phyloP scores from a whole-genome alignment of 2,888 invertebrate species.

The Drosophila anomelani region DNA sequence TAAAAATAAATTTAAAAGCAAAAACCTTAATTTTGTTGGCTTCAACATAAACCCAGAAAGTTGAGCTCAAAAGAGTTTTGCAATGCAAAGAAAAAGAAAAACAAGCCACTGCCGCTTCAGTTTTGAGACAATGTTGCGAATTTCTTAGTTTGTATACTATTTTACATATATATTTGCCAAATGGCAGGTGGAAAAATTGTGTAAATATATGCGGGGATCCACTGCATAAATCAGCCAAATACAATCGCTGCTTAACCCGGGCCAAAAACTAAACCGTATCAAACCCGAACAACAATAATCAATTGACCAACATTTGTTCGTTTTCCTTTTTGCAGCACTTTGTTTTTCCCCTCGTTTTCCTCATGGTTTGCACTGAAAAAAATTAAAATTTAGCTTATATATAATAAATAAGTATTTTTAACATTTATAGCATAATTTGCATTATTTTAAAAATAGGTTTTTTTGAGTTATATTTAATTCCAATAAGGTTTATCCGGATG shows the following conservation, averaged over 20 bases:
- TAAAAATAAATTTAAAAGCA: constrained; percentile 46
- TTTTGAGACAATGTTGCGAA: constrained; percentile 63
- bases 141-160: constrained; percentile 26
- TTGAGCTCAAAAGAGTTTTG: constrained; percentile 45
- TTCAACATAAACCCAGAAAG: constrained; percentile 52
- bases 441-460: too few relatives aligned
- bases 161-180: neutral
- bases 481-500: too few relatives aligned
- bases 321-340: constrained; percentile 44
- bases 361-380: neutral
- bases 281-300: constrained; percentile 45
- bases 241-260: constrained; percentile 14
- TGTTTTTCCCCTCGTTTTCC: constrained; percentile 38
- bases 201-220: neutral
- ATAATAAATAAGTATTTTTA: neutral
- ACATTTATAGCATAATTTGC: too few relatives aligned
- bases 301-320: constrained; percentile 51
- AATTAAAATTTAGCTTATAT: neutral
- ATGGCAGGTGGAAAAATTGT: constrained; percentile 7
- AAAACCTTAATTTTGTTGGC: constrained; percentile 29
- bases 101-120: constrained; percentile 35
- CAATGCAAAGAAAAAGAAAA: constrained; percentile 47
- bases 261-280: constrained; percentile 18
- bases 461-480: too few relatives aligned
- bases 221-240: constrained; percentile 54